Evolutionary conservation across 2,888 invertebrate genomes (phyloP).

Genomic region (Spicauda simplicius): DNA sequence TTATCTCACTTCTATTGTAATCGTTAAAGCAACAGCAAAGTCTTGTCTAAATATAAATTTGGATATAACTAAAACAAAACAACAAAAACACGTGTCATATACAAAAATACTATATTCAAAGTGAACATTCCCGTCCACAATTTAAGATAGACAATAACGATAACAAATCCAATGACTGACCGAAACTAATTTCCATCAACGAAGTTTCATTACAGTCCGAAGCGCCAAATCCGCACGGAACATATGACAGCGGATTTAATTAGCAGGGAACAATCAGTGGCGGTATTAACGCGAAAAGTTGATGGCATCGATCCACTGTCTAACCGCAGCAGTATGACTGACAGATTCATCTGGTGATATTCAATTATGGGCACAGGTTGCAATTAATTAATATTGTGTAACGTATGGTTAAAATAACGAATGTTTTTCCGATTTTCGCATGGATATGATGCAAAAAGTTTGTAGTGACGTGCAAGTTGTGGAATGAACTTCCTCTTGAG

Average conservation of each 20-base stretch:
- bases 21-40: too few relatives aligned
- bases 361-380: slow-evolving; percentile 12
- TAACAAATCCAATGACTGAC: slow-evolving; percentile 28
- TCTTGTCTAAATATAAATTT: too few relatives aligned
- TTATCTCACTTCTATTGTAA: too few relatives aligned
- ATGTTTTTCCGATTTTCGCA: not conserved
- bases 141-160: slow-evolving; percentile 15
- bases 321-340: slow-evolving; percentile 18
- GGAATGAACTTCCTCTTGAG: too few relatives aligned
- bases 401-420: not conserved
- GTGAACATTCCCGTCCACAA: not conserved
- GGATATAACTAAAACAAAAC: too few relatives aligned
- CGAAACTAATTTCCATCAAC: slow-evolving; percentile 33
- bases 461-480: too few relatives aligned
- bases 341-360: slow-evolving; percentile 24
- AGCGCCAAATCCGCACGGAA: slow-evolving; percentile 29
- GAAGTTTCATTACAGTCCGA: slow-evolving; percentile 29
- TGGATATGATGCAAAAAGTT: too few relatives aligned
- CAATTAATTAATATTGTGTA: not conserved
- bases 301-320: slow-evolving; percentile 31
- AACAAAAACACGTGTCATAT: not conserved
- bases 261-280: slow-evolving; percentile 43
- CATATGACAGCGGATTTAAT: slow-evolving; percentile 50
- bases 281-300: slow-evolving; percentile 30
- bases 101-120: not conserved